These are phyloP conservation scores for Polydrusus cervinus DNA, from an alignment of 2,888 invertebrate genomes.

Conservation along the genomic window DNA sequence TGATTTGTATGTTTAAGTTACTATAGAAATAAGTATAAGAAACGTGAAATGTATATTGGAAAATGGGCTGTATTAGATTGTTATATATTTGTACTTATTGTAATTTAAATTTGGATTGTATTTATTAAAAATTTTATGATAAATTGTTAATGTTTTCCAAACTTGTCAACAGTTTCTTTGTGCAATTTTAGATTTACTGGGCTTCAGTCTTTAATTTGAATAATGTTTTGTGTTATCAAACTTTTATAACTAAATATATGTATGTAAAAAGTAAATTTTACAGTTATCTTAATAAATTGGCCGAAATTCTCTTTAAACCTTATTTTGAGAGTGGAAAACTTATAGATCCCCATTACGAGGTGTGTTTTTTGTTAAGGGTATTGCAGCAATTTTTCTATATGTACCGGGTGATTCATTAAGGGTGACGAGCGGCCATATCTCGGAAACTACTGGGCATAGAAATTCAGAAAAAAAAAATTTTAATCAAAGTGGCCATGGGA, in stretches of 20 bases:
- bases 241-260: too few species aligned
- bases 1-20: background rate
- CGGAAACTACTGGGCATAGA: too few species aligned
- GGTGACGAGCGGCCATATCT: too few species aligned
- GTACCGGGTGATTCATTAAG: too few species aligned
- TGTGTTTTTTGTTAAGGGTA: too few species aligned
- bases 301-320: background rate
- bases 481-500: too few species aligned
- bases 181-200: background rate
- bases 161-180: constrained; percentile 1
- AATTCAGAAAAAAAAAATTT: too few species aligned
- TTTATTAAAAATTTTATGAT: constrained; percentile 37
- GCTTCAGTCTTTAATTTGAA: background rate
- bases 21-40: background rate
- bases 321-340: background rate
- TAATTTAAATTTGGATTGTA: constrained; percentile 30
- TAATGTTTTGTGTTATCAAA: background rate
- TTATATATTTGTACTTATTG: constrained; percentile 37
- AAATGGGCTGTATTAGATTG: constrained; percentile 32
- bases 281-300: background rate
- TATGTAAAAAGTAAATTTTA: too few species aligned
- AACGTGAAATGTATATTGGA: constrained; percentile 12
- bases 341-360: too few species aligned
- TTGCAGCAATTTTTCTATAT: too few species aligned
- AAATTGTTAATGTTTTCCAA: constrained; percentile 30